Conservation (phyloP, 2,888 invertebrate genomes). For the Osmoderma eremita region DNA sequence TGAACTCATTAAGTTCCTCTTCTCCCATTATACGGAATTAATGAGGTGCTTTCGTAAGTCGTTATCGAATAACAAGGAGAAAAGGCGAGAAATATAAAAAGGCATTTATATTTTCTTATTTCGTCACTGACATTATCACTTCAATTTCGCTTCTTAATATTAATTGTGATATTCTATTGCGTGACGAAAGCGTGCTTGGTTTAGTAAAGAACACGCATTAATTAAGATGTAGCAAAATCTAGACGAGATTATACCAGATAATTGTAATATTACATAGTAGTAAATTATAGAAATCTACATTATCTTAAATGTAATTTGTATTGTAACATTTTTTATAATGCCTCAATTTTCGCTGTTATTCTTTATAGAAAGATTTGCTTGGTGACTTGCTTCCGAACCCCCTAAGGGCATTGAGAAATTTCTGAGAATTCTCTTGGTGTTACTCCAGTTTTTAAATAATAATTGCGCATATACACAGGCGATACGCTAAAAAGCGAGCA, state of each 20-base stretch:
- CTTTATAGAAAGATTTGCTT: background rate
- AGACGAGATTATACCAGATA: too few relatives aligned
- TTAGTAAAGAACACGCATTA: too few relatives aligned
- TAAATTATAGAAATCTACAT: too few relatives aligned
- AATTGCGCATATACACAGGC: constrained; percentile 5
- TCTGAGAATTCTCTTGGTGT: constrained; percentile 11
- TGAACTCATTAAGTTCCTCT: constrained; percentile 31
- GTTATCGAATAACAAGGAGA: constrained; percentile 24
- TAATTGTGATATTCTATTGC: too few relatives aligned
- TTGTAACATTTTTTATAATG: too few relatives aligned
- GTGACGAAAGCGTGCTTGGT: too few relatives aligned
- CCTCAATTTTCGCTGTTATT: too few relatives aligned
- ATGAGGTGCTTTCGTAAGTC: constrained; percentile 25
- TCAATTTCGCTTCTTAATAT: background rate
- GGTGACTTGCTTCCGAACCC: constrained; percentile 3
- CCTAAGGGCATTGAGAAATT: constrained; percentile 11
- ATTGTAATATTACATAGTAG: too few relatives aligned
- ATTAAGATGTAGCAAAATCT: too few relatives aligned
- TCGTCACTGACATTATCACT: background rate
- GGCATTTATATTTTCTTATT: constrained; percentile 2
- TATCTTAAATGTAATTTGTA: too few relatives aligned
- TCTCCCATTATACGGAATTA: constrained; percentile 32
- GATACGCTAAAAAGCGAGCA: constrained; percentile 2
- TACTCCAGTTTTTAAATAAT: constrained; percentile 8
- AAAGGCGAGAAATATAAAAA: constrained; percentile 6